Percentiles rank a stretch among this genome's conserved stretches.
Evolutionary conservation across 2,888 invertebrate species (phyloP).

Genomic region (Nephrotoma appendiculata): DNA sequence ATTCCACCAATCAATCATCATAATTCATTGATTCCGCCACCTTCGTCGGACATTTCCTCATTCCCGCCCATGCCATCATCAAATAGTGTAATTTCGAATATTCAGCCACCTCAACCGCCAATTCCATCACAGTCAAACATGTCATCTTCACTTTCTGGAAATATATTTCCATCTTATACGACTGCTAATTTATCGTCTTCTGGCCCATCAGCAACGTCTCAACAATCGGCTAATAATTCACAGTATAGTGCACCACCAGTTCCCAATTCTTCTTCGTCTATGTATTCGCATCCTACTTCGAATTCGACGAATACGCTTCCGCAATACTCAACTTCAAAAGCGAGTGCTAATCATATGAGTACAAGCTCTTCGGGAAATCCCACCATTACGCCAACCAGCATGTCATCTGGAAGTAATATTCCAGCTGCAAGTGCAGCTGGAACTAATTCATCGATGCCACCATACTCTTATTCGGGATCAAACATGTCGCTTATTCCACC

Average conservation of each 20-base stretch:
- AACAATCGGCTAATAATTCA: background rate
- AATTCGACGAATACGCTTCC: background rate
- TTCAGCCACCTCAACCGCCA: background rate
- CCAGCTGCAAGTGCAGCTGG: background rate
- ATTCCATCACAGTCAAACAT: background rate
- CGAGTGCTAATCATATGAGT: background rate
- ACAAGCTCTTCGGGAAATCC: background rate
- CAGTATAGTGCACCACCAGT: background rate
- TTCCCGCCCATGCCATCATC: background rate
- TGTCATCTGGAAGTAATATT: background rate
- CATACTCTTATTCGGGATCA: background rate
- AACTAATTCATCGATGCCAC: background rate
- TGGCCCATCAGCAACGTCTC: background rate
- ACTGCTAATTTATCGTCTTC: conserved; percentile 1
- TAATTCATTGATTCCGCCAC: background rate
- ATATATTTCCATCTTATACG: background rate
- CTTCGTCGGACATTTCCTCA: background rate
- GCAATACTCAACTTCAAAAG: background rate
- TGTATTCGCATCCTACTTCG: background rate
- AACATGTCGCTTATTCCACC: background rate
- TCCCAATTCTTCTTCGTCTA: background rate
- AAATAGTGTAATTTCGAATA: background rate
- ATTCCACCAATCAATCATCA: background rate
- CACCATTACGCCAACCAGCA: background rate
- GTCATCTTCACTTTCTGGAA: background rate